These are phyloP conservation scores for Meliscaeva auricollis DNA, from an alignment of 2,888 invertebrate genomes.

Conservation along the genomic window DNA sequence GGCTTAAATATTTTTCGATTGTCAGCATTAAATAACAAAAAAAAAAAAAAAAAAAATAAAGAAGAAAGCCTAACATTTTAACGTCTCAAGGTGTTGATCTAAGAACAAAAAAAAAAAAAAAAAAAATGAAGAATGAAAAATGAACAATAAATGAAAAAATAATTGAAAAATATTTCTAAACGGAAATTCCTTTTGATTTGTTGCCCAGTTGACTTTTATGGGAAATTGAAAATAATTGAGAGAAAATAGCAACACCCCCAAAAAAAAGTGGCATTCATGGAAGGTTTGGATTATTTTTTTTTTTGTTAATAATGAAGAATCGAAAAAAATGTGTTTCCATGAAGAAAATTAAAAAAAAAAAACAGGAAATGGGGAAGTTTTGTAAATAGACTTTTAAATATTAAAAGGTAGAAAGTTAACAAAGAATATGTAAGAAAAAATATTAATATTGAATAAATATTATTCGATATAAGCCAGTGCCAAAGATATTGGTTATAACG, in stretches of 20 bases:
- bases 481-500: too few relatives aligned
- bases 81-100: conserved; percentile 23
- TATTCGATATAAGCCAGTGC: too few relatives aligned
- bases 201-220: conserved; percentile 26
- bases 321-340: too few relatives aligned
- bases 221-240: conserved; percentile 23
- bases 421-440: too few relatives aligned
- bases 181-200: conserved; percentile 31
- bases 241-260: neutral
- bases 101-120: neutral
- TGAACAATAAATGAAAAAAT: neutral
- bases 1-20: conserved; percentile 10
- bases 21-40: conserved; percentile 18
- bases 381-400: too few relatives aligned
- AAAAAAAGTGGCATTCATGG: too few relatives aligned
- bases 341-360: too few relatives aligned
- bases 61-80: neutral
- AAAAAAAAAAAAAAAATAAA: too few relatives aligned
- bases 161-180: conserved; percentile 23
- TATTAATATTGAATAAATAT: too few relatives aligned
- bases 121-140: neutral
- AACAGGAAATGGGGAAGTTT: too few relatives aligned
- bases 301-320: neutral
- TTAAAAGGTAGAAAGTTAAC: too few relatives aligned
- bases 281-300: too few relatives aligned